Base-by-base conservation (phyloP, 1,140 invertebrate species). In the Drosophila nasuta region DNA sequence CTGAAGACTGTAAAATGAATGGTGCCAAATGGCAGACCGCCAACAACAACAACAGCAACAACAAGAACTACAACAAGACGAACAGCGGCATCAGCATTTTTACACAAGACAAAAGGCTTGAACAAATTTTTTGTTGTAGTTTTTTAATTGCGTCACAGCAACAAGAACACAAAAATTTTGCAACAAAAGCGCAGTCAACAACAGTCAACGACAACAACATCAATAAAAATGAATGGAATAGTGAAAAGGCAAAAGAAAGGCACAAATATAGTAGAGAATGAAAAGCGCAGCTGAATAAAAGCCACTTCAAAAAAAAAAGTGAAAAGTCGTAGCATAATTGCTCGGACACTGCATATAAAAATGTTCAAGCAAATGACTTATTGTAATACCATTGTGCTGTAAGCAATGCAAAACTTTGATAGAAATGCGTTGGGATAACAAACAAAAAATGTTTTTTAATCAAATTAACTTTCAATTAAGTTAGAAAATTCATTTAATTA, bases 101-200 rank as follows among this genome's bases (percentile, higher is more conserved):
- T 8, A 7, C 43, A 28, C 3, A 15, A 60, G 15, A 63, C 46
- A 63, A 51, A 63, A 46, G 59, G 11, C 45, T 35, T 30, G 58
- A 11, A 33, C n/a, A 2, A 13, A 1, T 43, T 33, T 15, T 38
- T 38, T 60, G 25, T 64, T 64, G 63, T 71, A 48, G 41, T 33
- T 48, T 71, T 65, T 71, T 65, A 71, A 71, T 71, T 71, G 68
- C 41, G 20, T 11, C 28, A 13, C 65, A 49, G 17, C 49, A 33
- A 33, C 17, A 56, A 30, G 2, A 43, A 17, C 46, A 63, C 5
- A 8, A 25, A 49, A 43, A 25, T 7, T 17, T 10, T 10, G 2
- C 6, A 38, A 38, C 4, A 56, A 45, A 60, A 30, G 30, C 45
- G 7, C 20, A 30, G 35, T 7, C 48, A 45, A 45, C 13, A 13